These are phyloP conservation scores for Olivierus martensii DNA, from an alignment of 1,140 invertebrate species.

Conservation along the genomic window DNA sequence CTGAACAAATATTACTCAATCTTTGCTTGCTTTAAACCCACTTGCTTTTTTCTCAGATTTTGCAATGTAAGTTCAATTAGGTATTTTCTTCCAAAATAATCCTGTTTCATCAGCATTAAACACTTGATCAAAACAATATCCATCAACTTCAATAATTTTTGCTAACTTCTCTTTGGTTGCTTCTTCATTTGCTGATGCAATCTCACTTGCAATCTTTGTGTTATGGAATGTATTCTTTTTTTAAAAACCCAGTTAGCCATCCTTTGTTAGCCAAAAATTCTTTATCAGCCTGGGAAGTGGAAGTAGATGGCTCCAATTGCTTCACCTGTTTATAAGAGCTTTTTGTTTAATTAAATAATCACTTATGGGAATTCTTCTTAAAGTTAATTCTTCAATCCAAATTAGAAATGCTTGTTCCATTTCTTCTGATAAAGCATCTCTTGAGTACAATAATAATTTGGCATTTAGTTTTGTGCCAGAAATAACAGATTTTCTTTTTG, in stretches of 20 bases:
- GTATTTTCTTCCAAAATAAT: background rate
- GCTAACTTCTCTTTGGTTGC: background rate
- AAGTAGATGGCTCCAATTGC: slow-evolving; percentile 1
- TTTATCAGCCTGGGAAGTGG: slow-evolving; percentile 2
- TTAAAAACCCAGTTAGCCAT: background rate
- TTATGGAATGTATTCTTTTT: background rate
- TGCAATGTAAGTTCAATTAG: background rate
- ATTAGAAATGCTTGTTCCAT: background rate
- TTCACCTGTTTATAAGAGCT: background rate
- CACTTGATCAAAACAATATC: background rate
- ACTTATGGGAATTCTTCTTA: background rate
- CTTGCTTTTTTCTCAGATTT: background rate
- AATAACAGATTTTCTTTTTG: no score
- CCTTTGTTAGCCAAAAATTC: slow-evolving; percentile 6
- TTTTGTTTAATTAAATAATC: background rate
- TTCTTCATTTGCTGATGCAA: background rate
- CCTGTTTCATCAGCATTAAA: background rate
- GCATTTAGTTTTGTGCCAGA: background rate
- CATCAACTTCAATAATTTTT: background rate
- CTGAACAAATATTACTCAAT: background rate
- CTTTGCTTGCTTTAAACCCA: background rate
- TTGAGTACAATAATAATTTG: background rate
- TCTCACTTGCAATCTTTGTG: background rate
- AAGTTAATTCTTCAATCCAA: background rate
- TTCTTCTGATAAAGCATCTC: background rate